Conservation (phyloP, 2,113 vertebrate species). For the Actenoides hombroni region DNA sequence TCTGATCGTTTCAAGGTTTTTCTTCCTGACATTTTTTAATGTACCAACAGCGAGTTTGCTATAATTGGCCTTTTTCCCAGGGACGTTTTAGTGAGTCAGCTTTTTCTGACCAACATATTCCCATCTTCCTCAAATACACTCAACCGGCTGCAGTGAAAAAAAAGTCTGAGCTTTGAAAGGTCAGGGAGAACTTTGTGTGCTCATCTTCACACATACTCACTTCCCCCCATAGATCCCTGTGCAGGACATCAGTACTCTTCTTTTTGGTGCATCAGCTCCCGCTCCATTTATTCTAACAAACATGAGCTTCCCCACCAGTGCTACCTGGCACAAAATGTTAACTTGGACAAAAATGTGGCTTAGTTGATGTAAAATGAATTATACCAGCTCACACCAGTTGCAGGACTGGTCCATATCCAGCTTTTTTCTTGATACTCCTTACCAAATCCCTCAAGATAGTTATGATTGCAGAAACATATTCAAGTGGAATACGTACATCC, state of each 20-base stretch:
- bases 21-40: background rate
- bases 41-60: background rate
- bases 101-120: background rate
- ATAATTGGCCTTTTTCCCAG: background rate
- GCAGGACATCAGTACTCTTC: background rate
- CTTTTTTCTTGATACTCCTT: background rate
- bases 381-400: background rate
- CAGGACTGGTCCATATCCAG: rapidly evolving
- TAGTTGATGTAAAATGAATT: background rate
- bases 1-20: background rate
- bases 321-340: background rate
- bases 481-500: background rate
- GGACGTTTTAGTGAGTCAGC: conserved; percentile 24
- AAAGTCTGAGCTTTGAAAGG: background rate
- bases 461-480: background rate
- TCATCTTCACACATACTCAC: background rate
- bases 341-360: background rate
- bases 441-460: background rate
- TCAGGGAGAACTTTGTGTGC: background rate
- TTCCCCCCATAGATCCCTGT: background rate
- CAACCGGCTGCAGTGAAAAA: background rate
- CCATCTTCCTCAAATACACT: background rate
- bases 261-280: background rate
- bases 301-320: background rate
- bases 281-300: background rate